Evolutionary conservation across 1,140 invertebrate species (phyloP), one percentile per base, ranked within the genome.

Genomic region (Hypsibius dujardini): DNA sequence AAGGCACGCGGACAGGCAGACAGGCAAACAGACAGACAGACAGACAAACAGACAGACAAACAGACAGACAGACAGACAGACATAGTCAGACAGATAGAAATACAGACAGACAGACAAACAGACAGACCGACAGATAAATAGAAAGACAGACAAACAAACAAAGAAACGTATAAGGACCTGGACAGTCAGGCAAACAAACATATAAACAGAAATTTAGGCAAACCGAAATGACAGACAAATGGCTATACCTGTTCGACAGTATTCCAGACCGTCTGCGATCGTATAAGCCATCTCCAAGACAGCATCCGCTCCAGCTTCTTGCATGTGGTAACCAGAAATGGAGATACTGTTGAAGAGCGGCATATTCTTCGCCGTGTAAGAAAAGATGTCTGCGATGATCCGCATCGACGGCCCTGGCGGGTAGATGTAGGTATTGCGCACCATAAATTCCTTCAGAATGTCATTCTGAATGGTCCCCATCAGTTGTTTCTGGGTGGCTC

Each of bases 391-490:
- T 40, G 83, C 84, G 74, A 87, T 85, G 67, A 86, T 83, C 73
- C 79, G 79, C 85, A 86, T 86, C 1, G 84, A 85, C 45, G 84
- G 84, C 73, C 84, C 83, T 15, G 85, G 85, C 15, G 85, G 85
- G 75, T 84, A 86, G 74, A 86, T 86, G 76, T 86, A 86, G 0
- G 85, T 86, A 76, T 87, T 86, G 73, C 85, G 77, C n/a, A 87
- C 85, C 85, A 87, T 86, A 76, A 87, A 86, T 75, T 86, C 85
- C 75, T 86, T 86, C 1, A 86, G 76, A 74, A 87, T 86, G 75
- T 87, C 85, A 77, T 86, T 86, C 76, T 86, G 85, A 73, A 86
- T 87, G 0, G 85, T 86, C 59, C 85, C 85, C 2, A 83, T 79
- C 45, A 86, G 74, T 70, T 82, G 78, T 42, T 79, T 77, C 71